phyloP scores from a whole-genome alignment of 1,140 invertebrate species.

The Drosophila punjabiensis region DNA sequence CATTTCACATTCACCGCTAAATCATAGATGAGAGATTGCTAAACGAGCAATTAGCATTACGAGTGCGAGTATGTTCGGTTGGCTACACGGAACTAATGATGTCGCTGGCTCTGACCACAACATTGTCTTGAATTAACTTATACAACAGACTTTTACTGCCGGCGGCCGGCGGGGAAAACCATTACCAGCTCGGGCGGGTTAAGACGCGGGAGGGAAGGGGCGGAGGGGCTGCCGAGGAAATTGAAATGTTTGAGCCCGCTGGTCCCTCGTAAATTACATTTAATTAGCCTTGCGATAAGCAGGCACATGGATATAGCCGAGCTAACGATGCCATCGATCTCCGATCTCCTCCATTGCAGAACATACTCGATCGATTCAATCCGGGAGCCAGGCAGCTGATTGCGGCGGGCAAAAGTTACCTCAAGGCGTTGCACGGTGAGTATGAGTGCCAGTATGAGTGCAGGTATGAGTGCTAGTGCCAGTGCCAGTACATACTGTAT shows the following conservation, averaged over 20 bases:
- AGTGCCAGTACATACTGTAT: constrained; percentile 10
- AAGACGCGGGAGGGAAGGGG: no score
- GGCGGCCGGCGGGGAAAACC: constrained; percentile 49
- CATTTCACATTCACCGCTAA: constrained; percentile 55
- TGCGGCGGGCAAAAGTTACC: constrained; percentile 95
- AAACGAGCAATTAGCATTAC: constrained; percentile 64
- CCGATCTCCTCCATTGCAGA: constrained; percentile 88
- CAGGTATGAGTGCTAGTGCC: constrained; percentile 86
- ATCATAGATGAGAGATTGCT: constrained; percentile 40
- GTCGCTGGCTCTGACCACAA: constrained; percentile 60
- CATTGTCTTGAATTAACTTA: constrained; percentile 59
- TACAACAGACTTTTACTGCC: constrained; percentile 72
- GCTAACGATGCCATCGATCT: constrained; percentile 38
- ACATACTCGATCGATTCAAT: constrained; percentile 97
- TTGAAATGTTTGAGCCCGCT: constrained; percentile 46
- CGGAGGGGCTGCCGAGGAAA: constrained; percentile 48
- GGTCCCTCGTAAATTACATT: constrained; percentile 60
- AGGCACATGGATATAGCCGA: constrained; percentile 18
- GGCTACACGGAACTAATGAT: constrained; percentile 73
- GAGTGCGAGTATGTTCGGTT: constrained; percentile 32
- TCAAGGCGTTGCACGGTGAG: constrained; percentile 97
- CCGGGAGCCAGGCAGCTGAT: constrained; percentile 96
- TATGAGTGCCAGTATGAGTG: constrained; percentile 85
- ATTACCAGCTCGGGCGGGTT: constrained; percentile 20
- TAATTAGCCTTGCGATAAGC: constrained; percentile 52